phyloP scores from a whole-genome alignment of 2,888 invertebrate species.

The Eilema depressum region DNA sequence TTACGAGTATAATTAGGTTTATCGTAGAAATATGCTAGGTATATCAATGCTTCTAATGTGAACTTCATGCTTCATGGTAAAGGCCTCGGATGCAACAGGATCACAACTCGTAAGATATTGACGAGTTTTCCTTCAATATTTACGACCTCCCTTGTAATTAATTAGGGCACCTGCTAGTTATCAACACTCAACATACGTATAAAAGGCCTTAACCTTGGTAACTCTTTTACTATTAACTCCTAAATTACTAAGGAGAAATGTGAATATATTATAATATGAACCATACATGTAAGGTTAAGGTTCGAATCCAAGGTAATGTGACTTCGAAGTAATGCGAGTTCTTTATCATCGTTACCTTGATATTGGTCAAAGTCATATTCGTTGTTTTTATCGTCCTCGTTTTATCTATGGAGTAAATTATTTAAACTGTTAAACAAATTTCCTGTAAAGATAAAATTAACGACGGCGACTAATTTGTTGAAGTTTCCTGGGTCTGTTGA shows the following conservation, averaged over 20 bases:
- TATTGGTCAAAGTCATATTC: background rate
- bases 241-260: background rate
- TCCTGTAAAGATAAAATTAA: background rate
- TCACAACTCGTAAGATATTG: too few relatives aligned
- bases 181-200: background rate
- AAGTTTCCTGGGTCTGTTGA: background rate
- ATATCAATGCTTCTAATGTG: too few relatives aligned
- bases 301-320: constrained; percentile 1
- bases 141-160: too few relatives aligned
- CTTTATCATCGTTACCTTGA: background rate
- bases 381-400: background rate
- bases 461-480: background rate
- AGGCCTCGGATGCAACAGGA: too few relatives aligned
- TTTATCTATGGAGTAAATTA: background rate
- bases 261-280: background rate
- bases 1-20: background rate
- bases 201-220: background rate
- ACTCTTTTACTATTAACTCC: background rate
- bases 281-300: background rate
- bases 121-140: too few relatives aligned
- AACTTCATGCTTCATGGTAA: too few relatives aligned
- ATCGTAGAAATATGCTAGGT: too few relatives aligned
- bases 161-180: background rate
- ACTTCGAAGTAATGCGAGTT: background rate
- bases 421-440: background rate